phyloP scores from a whole-genome alignment of 2,888 invertebrate species.

The Drosophila niveifrons region DNA sequence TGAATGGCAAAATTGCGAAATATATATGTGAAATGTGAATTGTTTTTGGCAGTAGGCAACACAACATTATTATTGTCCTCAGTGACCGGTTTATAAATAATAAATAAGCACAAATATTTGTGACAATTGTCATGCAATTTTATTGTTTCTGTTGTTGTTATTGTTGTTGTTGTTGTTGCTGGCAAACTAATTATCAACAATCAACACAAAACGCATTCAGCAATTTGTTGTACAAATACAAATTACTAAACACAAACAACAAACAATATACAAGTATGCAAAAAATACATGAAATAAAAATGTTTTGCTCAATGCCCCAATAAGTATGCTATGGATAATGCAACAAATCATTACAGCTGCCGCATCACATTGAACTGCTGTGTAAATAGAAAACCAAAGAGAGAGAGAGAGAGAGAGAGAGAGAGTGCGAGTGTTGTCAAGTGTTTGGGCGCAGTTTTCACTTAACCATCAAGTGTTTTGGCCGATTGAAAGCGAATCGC shows the following conservation, averaged over 20 bases:
- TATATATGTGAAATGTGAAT: constrained; percentile 22
- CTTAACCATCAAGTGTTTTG: constrained; percentile 54
- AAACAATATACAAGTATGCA: background rate
- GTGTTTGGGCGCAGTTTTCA: constrained; percentile 51
- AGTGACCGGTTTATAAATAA: constrained; percentile 36
- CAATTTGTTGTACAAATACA: constrained; percentile 30
- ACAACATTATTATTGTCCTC: constrained; percentile 23
- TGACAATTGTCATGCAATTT: constrained; percentile 24
- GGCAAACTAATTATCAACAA: constrained; percentile 60
- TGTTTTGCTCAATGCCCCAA: constrained; percentile 17
- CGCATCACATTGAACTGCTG: constrained; percentile 57
- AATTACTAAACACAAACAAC: constrained; percentile 1
- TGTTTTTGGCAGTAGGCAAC: constrained; percentile 20
- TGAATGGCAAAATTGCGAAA: constrained; percentile 28
- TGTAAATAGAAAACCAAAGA: background rate
- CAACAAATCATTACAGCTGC: constrained; percentile 57
- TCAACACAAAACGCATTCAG: constrained; percentile 43
- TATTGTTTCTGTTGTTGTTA: constrained; percentile 5
- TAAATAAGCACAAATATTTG: constrained; percentile 37
- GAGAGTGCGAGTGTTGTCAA: constrained; percentile 1
- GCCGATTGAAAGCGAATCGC: constrained; percentile 66
- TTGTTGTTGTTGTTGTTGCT: constrained; percentile 18
- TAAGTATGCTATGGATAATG: constrained; percentile 54
- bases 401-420: background rate
- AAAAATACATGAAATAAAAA: constrained; percentile 11